Evolutionary conservation across 1,140 invertebrate species (phyloP).

Genomic region (Drosophila kohkoa): DNA sequence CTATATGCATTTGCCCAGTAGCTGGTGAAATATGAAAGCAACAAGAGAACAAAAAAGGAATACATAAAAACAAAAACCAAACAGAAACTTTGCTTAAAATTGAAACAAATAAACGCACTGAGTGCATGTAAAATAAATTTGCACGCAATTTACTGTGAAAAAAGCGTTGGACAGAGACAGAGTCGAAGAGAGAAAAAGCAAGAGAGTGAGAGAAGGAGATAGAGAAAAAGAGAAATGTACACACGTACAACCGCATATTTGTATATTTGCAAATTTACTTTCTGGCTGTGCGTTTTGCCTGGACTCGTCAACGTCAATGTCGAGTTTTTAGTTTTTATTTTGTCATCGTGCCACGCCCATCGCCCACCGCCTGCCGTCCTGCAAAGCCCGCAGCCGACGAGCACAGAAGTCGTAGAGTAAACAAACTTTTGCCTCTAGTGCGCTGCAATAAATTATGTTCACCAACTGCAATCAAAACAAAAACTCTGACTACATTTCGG

Average conservation of each 20-base stretch:
- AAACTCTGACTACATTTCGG: constrained; percentile 50
- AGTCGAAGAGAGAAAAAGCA: not conserved
- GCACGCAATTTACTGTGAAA: constrained; percentile 61
- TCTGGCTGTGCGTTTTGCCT: constrained; percentile 45
- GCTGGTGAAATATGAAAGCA: constrained; percentile 24
- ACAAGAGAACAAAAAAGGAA: not conserved
- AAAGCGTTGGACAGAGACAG: constrained; percentile 1
- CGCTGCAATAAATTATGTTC: constrained; percentile 74
- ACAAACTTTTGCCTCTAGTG: constrained; percentile 52
- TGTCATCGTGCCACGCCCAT: constrained; percentile 23
- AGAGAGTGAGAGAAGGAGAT: not conserved
- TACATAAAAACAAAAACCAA: not conserved
- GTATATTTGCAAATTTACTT: constrained; percentile 64
- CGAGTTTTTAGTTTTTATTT: constrained; percentile 21
- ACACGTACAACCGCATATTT: constrained; percentile 42
- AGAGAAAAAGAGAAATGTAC: constrained; percentile 3
- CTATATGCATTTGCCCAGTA: not conserved
- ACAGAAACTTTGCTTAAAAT: constrained; percentile 38
- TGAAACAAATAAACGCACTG: constrained; percentile 50
- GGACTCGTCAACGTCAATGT: constrained; percentile 47
- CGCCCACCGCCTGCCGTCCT: not conserved
- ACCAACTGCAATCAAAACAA: constrained; percentile 77
- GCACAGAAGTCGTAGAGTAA: constrained; percentile 41
- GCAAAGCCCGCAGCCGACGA: constrained; percentile 4
- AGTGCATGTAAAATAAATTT: constrained; percentile 51